These are phyloP conservation scores for Hirtodrosophila confusa DNA, from an alignment of 2,888 invertebrate genomes.

Conservation along the genomic window DNA sequence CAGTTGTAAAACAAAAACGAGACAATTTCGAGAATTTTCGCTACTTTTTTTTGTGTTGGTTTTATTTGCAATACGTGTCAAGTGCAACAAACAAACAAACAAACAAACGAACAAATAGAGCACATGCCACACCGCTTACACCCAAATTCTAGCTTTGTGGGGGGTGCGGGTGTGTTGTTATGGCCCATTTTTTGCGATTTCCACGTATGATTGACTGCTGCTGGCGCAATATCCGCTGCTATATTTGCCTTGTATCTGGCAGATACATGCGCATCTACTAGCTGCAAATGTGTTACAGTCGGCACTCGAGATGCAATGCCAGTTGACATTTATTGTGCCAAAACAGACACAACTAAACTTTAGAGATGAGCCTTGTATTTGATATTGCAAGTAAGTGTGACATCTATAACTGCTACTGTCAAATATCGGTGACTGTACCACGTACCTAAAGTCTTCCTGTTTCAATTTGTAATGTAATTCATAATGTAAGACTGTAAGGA, in stretches of 20 bases:
- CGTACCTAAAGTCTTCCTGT: too few relatives aligned
- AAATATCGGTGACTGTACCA: too few relatives aligned
- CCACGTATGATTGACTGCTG: slow-evolving; percentile 59
- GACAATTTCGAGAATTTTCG: slow-evolving; percentile 8
- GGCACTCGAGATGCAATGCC: slow-evolving; percentile 54
- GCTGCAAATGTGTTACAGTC: slow-evolving; percentile 69
- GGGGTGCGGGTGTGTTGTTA: not conserved
- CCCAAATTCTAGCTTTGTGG: too few relatives aligned
- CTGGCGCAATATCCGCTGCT: slow-evolving; percentile 41
- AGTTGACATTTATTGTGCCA: slow-evolving; percentile 55
- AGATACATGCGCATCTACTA: slow-evolving; percentile 56
- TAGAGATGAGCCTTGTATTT: too few relatives aligned
- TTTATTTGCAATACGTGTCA: slow-evolving; percentile 73
- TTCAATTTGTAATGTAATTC: too few relatives aligned
- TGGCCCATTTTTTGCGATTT: slow-evolving; percentile 30
- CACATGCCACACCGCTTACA: slow-evolving; percentile 14
- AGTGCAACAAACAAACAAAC: slow-evolving; percentile 54
- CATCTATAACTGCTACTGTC: too few relatives aligned
- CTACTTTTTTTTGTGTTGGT: slow-evolving; percentile 19
- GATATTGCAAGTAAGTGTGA: too few relatives aligned
- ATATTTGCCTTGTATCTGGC: slow-evolving; percentile 59
- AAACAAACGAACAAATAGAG: slow-evolving; percentile 34
- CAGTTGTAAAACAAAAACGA: slow-evolving; percentile 20
- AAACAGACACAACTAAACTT: slow-evolving; percentile 9
- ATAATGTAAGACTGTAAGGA: too few relatives aligned